Percentiles rank a stretch among this genome's conserved stretches.
Evolutionary conservation across 2,113 vertebrate species (phyloP).

Genomic region (Varanus komodoensis): DNA sequence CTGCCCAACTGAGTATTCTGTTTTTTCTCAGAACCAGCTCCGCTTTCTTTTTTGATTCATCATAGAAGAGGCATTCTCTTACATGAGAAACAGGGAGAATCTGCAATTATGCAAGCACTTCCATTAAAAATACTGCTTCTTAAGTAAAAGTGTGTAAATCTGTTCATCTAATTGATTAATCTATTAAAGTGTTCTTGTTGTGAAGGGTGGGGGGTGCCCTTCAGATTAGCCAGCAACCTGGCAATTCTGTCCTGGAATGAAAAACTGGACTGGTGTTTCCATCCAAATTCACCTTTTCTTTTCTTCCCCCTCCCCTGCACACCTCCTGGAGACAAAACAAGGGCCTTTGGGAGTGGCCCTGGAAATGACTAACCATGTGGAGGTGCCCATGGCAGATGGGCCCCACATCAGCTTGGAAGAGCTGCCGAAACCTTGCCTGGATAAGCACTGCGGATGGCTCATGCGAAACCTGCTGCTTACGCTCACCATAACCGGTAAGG

Average conservation of each 20-base stretch:
- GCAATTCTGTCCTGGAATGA: background rate
- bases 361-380: constrained; percentile 60
- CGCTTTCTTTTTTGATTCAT: background rate
- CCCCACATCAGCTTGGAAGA: constrained; percentile 52
- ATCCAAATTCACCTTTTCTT: background rate
- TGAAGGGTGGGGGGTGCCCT: too few relatives aligned
- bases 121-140: background rate
- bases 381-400: constrained; percentile 58
- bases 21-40: too few relatives aligned
- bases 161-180: background rate
- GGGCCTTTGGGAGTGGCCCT: background rate
- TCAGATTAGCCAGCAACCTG: background rate
- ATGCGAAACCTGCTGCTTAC: constrained; percentile 79
- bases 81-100: background rate
- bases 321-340: constrained; percentile 3
- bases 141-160: background rate
- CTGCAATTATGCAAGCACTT: background rate
- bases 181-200: background rate
- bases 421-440: constrained; percentile 70
- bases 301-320: background rate
- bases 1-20: too few relatives aligned
- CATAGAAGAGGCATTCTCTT: background rate
- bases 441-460: constrained; percentile 76
- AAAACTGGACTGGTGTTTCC: too few relatives aligned
- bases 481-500: constrained; percentile 80